Percentiles rank a stretch among this genome's conserved stretches.
phyloP scores from a whole-genome alignment of 2,113 vertebrate species.

The Clarias batrachus region DNA sequence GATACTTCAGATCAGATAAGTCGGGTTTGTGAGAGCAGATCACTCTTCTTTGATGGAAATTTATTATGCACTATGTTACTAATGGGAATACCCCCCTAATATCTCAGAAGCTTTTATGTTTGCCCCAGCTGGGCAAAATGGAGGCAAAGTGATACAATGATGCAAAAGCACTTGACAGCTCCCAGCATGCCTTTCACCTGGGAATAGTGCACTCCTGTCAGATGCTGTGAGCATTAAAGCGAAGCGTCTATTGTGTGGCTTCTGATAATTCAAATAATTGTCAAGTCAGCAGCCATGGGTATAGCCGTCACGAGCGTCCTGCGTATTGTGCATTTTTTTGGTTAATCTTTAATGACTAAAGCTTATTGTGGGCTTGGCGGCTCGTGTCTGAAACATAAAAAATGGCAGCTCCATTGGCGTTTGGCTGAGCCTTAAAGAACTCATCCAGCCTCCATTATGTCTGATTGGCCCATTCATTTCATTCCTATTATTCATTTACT shows the following conservation, averaged over 20 bases:
- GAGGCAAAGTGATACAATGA: not conserved
- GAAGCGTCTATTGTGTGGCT: not conserved
- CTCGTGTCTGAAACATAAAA: not conserved
- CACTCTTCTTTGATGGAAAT: constrained; percentile 28
- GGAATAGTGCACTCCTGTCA: constrained; percentile 8
- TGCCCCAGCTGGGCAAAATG: constrained; percentile 7
- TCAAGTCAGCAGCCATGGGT: not conserved
- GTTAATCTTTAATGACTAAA: constrained; percentile 9
- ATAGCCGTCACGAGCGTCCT: not conserved
- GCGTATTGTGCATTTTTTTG: not conserved
- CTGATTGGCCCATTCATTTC: constrained; percentile 36
- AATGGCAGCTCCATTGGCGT: not conserved
- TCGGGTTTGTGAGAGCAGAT: not conserved
- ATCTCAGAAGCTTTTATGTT: constrained; percentile 36
- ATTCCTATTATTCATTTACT: constrained; percentile 39
- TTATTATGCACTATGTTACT: constrained; percentile 39
- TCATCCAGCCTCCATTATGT: constrained; percentile 1
- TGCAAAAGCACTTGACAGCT: constrained; percentile 26
- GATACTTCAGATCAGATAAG: not conserved
- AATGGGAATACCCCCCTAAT: constrained; percentile 31
- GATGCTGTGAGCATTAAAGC: not conserved
- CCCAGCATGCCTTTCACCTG: constrained; percentile 40
- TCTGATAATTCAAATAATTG: constrained; percentile 24
- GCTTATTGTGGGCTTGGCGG: not conserved
- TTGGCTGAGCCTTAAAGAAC: not conserved